phyloP scores from a whole-genome alignment of 2,888 invertebrate species.

The Steromphala cineraria region DNA sequence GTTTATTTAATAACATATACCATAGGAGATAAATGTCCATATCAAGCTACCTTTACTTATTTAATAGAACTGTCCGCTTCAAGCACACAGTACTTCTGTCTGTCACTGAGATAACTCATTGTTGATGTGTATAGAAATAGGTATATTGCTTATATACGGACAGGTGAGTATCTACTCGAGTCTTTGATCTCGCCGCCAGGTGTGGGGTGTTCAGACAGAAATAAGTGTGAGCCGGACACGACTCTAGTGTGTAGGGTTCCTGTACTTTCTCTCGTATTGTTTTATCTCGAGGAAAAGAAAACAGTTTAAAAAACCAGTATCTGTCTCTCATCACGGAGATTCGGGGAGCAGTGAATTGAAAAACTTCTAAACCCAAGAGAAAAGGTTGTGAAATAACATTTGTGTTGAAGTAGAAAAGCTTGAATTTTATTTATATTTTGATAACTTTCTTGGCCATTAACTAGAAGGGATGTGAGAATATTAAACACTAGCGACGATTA shows the following conservation, averaged over 20 bases:
- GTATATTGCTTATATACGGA: background rate
- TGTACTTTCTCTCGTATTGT: background rate
- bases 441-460: background rate
- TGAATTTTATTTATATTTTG: background rate
- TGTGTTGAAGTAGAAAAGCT: background rate
- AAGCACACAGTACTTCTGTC: too few relatives aligned
- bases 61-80: too few relatives aligned
- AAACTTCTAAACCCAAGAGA: too few relatives aligned
- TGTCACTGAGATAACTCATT: background rate
- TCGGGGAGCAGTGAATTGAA: too few relatives aligned
- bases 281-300: background rate
- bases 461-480: background rate
- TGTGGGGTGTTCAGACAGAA: background rate
- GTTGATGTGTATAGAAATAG: background rate
- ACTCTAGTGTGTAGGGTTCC: background rate
- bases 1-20: too few relatives aligned
- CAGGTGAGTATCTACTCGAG: background rate
- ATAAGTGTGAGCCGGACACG: background rate
- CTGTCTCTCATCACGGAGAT: too few relatives aligned
- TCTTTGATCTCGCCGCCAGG: constrained; percentile 14
- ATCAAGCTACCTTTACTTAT: too few relatives aligned
- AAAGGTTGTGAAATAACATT: background rate
- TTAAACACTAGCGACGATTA: background rate
- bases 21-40: too few relatives aligned
- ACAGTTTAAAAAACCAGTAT: background rate